Conservation (phyloP, 2,888 invertebrate genomes). For the Cataglyphis cursor region DNA sequence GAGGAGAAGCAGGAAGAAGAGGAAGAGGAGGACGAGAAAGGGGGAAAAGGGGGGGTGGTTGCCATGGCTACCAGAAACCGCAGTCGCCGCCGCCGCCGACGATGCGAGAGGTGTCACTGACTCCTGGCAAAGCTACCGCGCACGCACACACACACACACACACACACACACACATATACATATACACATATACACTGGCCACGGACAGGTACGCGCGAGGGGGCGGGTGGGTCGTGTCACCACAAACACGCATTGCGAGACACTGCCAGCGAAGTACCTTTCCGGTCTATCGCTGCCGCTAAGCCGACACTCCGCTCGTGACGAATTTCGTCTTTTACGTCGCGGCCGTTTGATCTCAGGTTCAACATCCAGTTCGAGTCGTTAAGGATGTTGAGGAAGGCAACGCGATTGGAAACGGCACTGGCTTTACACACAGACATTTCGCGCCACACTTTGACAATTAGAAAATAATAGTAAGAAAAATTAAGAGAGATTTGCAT, state of each 20-base stretch:
- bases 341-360: slow-evolving; percentile 58
- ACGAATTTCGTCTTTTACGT: slow-evolving; percentile 67
- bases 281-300: slow-evolving; percentile 50
- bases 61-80: slow-evolving; percentile 86
- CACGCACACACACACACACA: slow-evolving; percentile 62
- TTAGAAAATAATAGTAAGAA: slow-evolving; percentile 6
- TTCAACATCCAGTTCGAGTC: slow-evolving; percentile 55
- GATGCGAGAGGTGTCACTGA: slow-evolving; percentile 86
- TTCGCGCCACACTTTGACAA: slow-evolving; percentile 20
- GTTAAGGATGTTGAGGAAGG: slow-evolving; percentile 47
- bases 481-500: background rate
- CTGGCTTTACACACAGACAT: slow-evolving; percentile 19
- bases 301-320: slow-evolving; percentile 55
- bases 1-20: slow-evolving; percentile 72
- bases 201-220: slow-evolving; percentile 42
- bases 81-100: slow-evolving; percentile 82
- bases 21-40: slow-evolving; percentile 64
- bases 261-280: slow-evolving; percentile 63
- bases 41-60: slow-evolving; percentile 78
- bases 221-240: slow-evolving; percentile 33
- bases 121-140: slow-evolving; percentile 82
- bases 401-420: slow-evolving; percentile 26
- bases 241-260: slow-evolving; percentile 65
- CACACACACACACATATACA: background rate
- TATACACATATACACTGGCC: background rate